Evolutionary conservation across 2,113 vertebrate genomes (phyloP), one percentile per base, ranked within the genome.

Genomic region (Parotia lawesii): DNA sequence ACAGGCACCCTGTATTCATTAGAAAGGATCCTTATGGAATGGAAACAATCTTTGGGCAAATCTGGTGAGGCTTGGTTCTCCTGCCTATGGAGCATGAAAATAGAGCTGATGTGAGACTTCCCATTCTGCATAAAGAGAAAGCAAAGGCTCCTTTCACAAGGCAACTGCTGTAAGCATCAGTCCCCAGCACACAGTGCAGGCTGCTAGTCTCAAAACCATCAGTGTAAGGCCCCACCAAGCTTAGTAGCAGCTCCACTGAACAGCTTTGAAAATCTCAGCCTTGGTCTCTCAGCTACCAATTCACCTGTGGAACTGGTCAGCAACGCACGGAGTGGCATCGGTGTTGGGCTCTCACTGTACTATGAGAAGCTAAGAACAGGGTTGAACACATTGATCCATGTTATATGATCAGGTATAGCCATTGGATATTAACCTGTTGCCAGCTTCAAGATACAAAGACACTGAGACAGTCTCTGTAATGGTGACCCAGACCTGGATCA

Each of bases 251-350:
- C 54, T 90, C 23, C 35, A 72, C 11, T 27, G 48, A 29, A 38
- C 2, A 85, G 31, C 42, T 88, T 25, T 70, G 67, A 85, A 69
- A 85, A 90, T 47, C 47, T 92, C 35, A 82, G 53, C 28, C 42
- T 62, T 61, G 29, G 33, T 58, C 35, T 87, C 60, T 76, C 48
- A 61, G 35, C 47, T 58, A 85, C 28, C 53, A 75, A 23, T 66
- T 50, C 53, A 60, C 24, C 56, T 8, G 47, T 3, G 2, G 47
- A 70, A 72, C 20, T 31, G 69, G 47, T 35, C 67, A 78, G 50
- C 54, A 66, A 42, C 0, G 0, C 64, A 35, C 14, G 1, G 2
- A 44, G 13, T 18, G 31, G 37, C 65, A 61, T 6, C 0, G 0
- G 60, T 24, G 33, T 2, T 60, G 57, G 54, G 65, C 24, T 23